phyloP scores from a whole-genome alignment of 2,113 vertebrate genomes.

The Bubo blakistoni region DNA sequence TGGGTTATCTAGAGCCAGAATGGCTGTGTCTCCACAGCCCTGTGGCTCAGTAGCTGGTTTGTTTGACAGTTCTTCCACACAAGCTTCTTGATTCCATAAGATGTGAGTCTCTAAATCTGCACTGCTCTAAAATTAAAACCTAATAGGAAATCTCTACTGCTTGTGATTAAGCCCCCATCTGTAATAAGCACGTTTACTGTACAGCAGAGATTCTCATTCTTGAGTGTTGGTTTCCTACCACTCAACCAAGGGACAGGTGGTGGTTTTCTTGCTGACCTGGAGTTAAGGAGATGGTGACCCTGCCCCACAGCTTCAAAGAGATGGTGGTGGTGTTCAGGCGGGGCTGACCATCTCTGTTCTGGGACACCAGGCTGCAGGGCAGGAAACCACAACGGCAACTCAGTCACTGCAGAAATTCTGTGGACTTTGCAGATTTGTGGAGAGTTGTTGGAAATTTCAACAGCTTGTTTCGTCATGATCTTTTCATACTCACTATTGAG shows the following conservation, averaged over 20 bases:
- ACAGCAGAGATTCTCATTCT: not conserved
- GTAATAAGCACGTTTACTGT: not conserved
- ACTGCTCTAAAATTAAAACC: not conserved
- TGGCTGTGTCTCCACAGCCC: rapidly evolving
- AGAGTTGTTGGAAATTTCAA: not conserved
- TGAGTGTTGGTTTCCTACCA: not conserved
- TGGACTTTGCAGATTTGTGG: not conserved
- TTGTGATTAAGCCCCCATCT: not conserved
- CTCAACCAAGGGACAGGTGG: not conserved
- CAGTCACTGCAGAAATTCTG: not conserved
- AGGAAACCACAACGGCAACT: not conserved
- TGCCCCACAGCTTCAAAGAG: not conserved
- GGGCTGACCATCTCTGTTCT: not conserved
- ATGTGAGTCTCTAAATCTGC: not conserved
- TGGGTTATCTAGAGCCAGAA: not conserved
- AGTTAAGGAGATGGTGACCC: not conserved
- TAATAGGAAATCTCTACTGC: not conserved
- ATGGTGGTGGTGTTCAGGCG: not conserved
- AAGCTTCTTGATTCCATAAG: not conserved
- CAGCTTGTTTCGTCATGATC: not conserved
- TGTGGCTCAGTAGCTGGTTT: not conserved
- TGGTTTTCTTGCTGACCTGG: not conserved
- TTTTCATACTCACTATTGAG: not conserved
- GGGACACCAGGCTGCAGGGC: not conserved
- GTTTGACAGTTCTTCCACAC: not conserved